A percentile compares a stretch with the other conserved stretches of the same genome.
Conservation (phyloP, 2,797 vertebrate species). For the Sternarchorhynchus goeldii region DNA sequence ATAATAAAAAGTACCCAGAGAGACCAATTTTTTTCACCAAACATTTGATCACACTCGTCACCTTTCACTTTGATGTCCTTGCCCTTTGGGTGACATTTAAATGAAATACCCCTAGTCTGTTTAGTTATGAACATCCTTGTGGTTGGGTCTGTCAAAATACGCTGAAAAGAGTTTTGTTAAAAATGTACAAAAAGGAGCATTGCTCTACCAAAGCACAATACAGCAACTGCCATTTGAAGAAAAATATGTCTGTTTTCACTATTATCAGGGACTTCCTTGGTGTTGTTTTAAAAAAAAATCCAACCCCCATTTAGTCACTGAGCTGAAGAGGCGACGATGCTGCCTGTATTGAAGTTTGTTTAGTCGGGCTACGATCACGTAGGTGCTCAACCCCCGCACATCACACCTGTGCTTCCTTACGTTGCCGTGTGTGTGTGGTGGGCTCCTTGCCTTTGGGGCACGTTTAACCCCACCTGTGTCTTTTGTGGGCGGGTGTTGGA, state of each 20-base stretch:
- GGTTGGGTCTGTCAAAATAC: neutral
- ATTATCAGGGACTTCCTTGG: neutral
- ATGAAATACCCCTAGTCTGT: neutral
- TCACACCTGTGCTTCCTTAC: slow-evolving; percentile 50
- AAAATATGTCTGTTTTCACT: slow-evolving; percentile 11
- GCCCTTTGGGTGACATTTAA: neutral
- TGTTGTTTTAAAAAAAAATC: slow-evolving; percentile 17
- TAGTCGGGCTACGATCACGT: slow-evolving; percentile 46
- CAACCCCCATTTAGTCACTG: slow-evolving; percentile 20
- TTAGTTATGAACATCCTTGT: neutral
- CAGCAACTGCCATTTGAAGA: neutral
- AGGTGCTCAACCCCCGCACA: slow-evolving; percentile 55
- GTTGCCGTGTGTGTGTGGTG: slow-evolving; percentile 30
- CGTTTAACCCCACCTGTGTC: slow-evolving; percentile 53
- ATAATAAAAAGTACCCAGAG: slow-evolving; percentile 7
- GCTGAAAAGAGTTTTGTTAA: neutral
- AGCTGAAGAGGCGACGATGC: slow-evolving; percentile 32
- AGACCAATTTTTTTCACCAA: neutral
- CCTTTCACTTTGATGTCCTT: neutral
- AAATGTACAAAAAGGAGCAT: neutral
- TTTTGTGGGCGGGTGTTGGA: slow-evolving; percentile 51
- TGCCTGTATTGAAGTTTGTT: slow-evolving; percentile 47
- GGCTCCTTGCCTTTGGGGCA: slow-evolving; percentile 46
- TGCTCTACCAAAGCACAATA: neutral
- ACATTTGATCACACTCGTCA: neutral